A percentile compares a stretch with the other conserved stretches of the same genome.
phyloP scores from a whole-genome alignment of 2,113 vertebrate species.

The Polyodon spathula region DNA sequence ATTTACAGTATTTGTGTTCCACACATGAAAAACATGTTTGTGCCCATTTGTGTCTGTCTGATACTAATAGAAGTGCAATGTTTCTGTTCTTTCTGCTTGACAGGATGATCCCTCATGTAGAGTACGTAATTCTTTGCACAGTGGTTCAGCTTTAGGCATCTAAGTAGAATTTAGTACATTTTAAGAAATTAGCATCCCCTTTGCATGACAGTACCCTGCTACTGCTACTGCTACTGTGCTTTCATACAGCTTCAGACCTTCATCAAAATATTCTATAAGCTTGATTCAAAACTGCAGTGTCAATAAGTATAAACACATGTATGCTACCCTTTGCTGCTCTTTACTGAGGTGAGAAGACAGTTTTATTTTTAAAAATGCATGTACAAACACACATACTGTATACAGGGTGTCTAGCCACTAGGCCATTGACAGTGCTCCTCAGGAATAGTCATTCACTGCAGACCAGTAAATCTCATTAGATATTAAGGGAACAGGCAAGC shows the following conservation, averaged over 20 bases:
- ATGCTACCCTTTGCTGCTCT: too few species aligned
- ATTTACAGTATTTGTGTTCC: neutral
- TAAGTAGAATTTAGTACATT: neutral
- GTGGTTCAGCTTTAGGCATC: neutral
- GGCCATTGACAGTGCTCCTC: too few species aligned
- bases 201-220: neutral
- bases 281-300: too few species aligned
- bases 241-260: too few species aligned
- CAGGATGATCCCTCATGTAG: conserved; percentile 20
- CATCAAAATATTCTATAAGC: neutral
- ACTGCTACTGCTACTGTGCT: neutral
- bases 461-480: too few species aligned
- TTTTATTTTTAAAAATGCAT: too few species aligned
- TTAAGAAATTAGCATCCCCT: neutral
- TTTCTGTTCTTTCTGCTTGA: conserved; percentile 18
- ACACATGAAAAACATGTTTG: conserved; percentile 19
- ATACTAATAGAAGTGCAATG: neutral
- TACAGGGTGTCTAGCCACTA: too few species aligned
- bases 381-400: too few species aligned
- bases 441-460: too few species aligned
- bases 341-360: too few species aligned
- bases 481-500: too few species aligned
- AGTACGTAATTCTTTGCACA: conserved; percentile 18
- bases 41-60: neutral
- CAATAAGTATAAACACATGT: too few species aligned